Evolutionary conservation across 2,797 vertebrate species (phyloP).

Genomic region (Furcifer pardalis): DNA sequence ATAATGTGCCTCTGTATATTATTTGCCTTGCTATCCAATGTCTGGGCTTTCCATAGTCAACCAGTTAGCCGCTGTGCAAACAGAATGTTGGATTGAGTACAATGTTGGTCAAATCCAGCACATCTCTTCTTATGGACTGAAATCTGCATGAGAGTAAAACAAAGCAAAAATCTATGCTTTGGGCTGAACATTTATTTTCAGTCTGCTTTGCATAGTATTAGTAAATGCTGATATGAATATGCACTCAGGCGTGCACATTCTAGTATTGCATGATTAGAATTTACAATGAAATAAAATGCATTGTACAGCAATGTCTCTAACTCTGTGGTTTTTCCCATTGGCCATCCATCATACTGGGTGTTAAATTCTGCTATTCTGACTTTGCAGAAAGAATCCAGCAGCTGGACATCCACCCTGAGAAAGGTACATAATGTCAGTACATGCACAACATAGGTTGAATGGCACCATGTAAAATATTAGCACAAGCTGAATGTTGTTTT

Average conservation of each 20-base stretch:
- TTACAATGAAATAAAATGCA: conserved; percentile 1
- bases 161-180: neutral
- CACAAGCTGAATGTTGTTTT: conserved; percentile 11
- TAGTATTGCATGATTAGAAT: neutral
- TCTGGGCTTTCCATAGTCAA: too few species aligned
- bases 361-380: neutral
- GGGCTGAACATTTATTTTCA: neutral
- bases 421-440: neutral
- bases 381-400: neutral
- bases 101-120: too few species aligned
- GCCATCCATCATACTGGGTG: neutral
- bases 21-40: too few species aligned
- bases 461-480: neutral
- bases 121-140: too few species aligned
- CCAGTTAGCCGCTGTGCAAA: too few species aligned
- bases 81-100: too few species aligned
- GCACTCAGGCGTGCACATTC: neutral
- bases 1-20: too few species aligned
- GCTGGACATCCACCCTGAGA: neutral
- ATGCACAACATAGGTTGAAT: neutral
- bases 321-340: neutral
- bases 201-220: neutral
- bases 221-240: neutral
- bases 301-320: conserved; percentile 27
- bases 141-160: neutral